Evolutionary conservation across 1,140 invertebrate genomes (phyloP), one percentile per base, ranked within the genome.

Genomic region (Brachionus calyciflorus): DNA sequence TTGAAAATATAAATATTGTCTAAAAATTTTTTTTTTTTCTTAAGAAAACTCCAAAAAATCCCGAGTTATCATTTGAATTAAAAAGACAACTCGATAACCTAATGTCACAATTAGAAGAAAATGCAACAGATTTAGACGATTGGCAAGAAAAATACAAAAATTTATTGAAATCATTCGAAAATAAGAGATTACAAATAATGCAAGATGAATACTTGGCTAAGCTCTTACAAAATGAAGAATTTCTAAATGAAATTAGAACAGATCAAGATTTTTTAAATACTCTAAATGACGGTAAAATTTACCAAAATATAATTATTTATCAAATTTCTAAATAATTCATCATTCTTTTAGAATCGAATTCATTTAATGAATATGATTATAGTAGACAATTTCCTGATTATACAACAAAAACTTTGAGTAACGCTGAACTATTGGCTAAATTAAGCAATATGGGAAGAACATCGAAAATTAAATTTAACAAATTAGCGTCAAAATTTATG

Each of bases 31-130:
- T n/a, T 48, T 33, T 55, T 51, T 33, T n/a, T 48, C 33, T 55
- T 73, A 21, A 73, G 69, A 73, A 73, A 55, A 73, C 28, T 19
- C 69, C 69, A 49, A 73, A 73, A n/a, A 14, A 73, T 49, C 69
- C 69, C 10, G 69, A 73, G 17, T 30, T 49, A 14, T 73, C 69
- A 26, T 51, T 51, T 55, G 69, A 73, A 17, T 37, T 73, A 24
- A 30, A 37, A 17, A 19, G 48, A 51, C 48, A 73, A 26, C 26
- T 73, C 3, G 26, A 73, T 33, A 33, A 9, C 33, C 37, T 55
- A 40, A 33, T 51, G 69, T 51, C 28, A 21, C 69, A 73, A 33
- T 30, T 49, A 6, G 51, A 51, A 33, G 69, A 73, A 40, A 73
- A 19, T 40, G 69, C 26, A 37, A 73, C 69, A 40, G 69, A 73